phyloP scores from a whole-genome alignment of 2,113 vertebrate species.

The Cettia cetti region DNA sequence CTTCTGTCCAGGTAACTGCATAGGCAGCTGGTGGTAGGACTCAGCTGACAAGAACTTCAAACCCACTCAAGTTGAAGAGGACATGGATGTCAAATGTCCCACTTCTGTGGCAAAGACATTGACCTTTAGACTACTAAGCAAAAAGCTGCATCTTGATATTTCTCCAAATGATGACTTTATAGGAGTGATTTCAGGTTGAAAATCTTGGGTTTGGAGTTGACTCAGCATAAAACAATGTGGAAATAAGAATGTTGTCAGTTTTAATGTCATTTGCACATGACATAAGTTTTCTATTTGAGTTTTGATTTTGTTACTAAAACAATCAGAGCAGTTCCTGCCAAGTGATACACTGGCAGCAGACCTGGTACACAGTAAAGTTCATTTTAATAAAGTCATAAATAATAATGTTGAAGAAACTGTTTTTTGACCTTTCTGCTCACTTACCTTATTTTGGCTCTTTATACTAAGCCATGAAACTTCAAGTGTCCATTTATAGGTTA shows the following conservation, averaged over 20 bases:
- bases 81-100: background rate
- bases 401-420: background rate
- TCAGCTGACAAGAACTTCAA: background rate
- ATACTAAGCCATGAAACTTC: background rate
- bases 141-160: background rate
- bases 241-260: background rate
- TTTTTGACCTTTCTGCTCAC: background rate
- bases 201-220: background rate
- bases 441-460: background rate
- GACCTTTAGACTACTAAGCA: background rate
- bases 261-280: background rate
- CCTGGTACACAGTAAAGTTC: background rate
- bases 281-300: background rate
- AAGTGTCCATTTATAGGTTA: background rate
- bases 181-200: background rate
- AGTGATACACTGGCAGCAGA: background rate
- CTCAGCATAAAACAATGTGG: background rate
- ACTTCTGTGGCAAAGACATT: background rate
- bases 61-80: background rate
- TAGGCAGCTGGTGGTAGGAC: background rate
- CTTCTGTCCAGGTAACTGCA: background rate
- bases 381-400: background rate
- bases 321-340: background rate
- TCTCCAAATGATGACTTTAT: background rate
- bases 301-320: background rate